phyloP scores from a whole-genome alignment of 2,888 invertebrate genomes.

The Drosophila subsilvestris region DNA sequence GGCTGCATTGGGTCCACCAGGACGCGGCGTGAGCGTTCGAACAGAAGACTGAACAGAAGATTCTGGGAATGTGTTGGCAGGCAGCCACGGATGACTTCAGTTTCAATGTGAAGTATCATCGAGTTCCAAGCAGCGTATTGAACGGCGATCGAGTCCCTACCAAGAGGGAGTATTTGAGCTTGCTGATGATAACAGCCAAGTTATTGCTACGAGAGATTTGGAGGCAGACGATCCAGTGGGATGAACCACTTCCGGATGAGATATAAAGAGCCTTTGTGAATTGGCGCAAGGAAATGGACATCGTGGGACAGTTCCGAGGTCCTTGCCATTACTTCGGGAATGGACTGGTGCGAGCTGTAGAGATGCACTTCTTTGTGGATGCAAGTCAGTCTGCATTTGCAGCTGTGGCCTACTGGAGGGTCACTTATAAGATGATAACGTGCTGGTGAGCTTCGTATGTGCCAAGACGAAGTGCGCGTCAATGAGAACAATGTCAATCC shows the following conservation, averaged over 20 bases:
- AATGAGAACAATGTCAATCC: no score
- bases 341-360: not conserved
- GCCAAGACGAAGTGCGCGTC: no score
- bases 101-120: conserved; percentile 10
- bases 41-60: no score
- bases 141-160: conserved; percentile 1
- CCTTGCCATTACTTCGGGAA: conserved; percentile 8
- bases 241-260: not conserved
- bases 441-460: no score
- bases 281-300: conserved; percentile 1
- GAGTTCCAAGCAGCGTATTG: not conserved
- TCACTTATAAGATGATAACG: no score
- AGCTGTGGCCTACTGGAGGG: conserved; percentile 9
- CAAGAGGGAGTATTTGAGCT: not conserved
- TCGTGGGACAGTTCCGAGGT: conserved; percentile 2
- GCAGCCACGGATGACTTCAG: conserved; percentile 11
- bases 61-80: conserved; percentile 15
- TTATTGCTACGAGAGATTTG: conserved; percentile 2
- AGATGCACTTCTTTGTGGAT: no score
- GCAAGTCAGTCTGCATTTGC: no score
- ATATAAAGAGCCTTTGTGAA: not conserved
- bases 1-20: conserved; percentile 3
- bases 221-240: conserved; percentile 7
- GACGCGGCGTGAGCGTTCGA: no score
- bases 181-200: conserved; percentile 1